phyloP scores from a whole-genome alignment of 2,888 invertebrate genomes.

The Trilocha varians region DNA sequence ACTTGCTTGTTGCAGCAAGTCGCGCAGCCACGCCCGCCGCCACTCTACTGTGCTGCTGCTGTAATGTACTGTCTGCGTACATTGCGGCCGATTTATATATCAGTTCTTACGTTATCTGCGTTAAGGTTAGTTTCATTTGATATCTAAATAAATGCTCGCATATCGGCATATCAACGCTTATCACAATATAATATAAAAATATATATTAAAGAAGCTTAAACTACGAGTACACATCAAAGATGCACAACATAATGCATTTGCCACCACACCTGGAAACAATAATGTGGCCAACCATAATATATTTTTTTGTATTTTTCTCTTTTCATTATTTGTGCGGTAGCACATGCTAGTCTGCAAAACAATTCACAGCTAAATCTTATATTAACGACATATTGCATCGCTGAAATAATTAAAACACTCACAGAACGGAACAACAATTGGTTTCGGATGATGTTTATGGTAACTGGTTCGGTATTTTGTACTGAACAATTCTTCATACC shows the following conservation, averaged over 20 bases:
- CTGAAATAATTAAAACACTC: slow-evolving; percentile 30
- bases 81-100: too few species aligned
- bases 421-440: slow-evolving; percentile 35
- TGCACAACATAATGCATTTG: slow-evolving; percentile 65
- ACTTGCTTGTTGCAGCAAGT: slow-evolving; percentile 69
- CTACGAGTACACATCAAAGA: slow-evolving; percentile 68
- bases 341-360: slow-evolving; percentile 61
- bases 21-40: slow-evolving; percentile 50
- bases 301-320: slow-evolving; percentile 38
- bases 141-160: slow-evolving; percentile 70
- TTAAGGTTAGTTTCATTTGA: slow-evolving; percentile 39
- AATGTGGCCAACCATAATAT: slow-evolving; percentile 44
- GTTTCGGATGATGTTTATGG: slow-evolving; percentile 34
- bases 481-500: slow-evolving; percentile 40
- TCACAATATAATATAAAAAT: slow-evolving; percentile 73
- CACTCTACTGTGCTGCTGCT: slow-evolving; percentile 12
- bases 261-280: slow-evolving; percentile 62
- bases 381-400: slow-evolving; percentile 54
- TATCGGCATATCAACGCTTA: slow-evolving; percentile 70
- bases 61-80: slow-evolving; percentile 18
- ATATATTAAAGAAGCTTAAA: slow-evolving; percentile 70
- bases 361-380: slow-evolving; percentile 61
- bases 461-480: slow-evolving; percentile 68
- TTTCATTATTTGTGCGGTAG: slow-evolving; percentile 66
- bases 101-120: slow-evolving; percentile 42